Evolutionary conservation across 92 coral and sea anemone genomes (phyloP), one percentile per base, ranked within the genome.

Genomic region (Epizoanthus rinbou): DNA sequence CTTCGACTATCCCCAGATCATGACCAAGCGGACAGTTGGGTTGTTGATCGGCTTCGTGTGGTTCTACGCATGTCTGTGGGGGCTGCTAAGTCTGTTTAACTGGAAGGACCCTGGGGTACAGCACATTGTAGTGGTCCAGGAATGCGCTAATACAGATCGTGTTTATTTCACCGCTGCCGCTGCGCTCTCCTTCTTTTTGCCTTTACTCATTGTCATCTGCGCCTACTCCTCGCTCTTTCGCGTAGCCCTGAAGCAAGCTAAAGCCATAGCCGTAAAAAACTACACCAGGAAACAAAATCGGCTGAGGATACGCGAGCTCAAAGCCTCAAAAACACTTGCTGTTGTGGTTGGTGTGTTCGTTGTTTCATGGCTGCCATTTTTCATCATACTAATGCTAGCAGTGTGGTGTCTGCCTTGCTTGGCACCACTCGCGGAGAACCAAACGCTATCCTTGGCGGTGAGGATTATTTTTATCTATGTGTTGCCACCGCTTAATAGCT

Each of bases 21-120:
- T 97, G 87, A 88, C 98, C 3, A 90, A 87, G 69, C 88, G 74
- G 21, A 89, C 86, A n/a, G 88, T 95, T 10, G 53, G 88, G 18
- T 64, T 87, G 45, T 78, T 90, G 45, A 88, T 97, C 67, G 91
- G 92, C 53, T 83, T 86, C 28, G 96, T 97, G 16, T 97, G 99
- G 99, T 73, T 84, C 0, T 97, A 94, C 71, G 91, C 99, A 5
- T 59, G 86, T 68, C 85, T 89, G 9, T 94, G 98, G 99, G 99
- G 99, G 3, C 57, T 86, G 9, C 82, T 97, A 3, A 74, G 91
- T 79, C 69, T 97, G 64, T 54, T 89, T 18, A 87, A 94, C 65
- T 97, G 98, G 98, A 57, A 86, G 14, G 85, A 83, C 54, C 69
- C 84, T 2, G 80, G 81, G 23, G 35, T 67, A 15, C 83, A 63